phyloP scores from a whole-genome alignment of 2,888 invertebrate genomes.

The Agrypnus murinus region DNA sequence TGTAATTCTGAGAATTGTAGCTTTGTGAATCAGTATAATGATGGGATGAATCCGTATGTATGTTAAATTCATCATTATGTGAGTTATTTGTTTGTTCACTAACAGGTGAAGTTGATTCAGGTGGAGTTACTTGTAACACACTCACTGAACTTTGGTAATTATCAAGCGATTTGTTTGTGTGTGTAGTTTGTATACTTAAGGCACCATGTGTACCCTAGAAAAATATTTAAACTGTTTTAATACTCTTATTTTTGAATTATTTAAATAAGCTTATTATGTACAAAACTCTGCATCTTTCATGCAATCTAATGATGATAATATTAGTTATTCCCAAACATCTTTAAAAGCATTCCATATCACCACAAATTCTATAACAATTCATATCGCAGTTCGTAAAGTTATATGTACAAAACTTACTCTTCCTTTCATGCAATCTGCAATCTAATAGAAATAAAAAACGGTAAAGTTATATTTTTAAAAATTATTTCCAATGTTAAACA shows the following conservation, averaged over 20 bases:
- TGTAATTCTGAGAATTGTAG: constrained; percentile 35
- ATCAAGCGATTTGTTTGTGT: constrained; percentile 64
- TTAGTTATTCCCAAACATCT: too few species aligned
- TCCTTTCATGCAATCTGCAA: too few species aligned
- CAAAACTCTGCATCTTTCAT: too few species aligned
- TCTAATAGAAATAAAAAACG: too few species aligned
- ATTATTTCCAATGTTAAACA: too few species aligned
- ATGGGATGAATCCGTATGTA: constrained; percentile 30
- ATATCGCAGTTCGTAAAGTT: too few species aligned
- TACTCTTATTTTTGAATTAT: not conserved
- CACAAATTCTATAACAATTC: too few species aligned
- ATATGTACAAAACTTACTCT: too few species aligned
- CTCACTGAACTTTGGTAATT: constrained; percentile 66
- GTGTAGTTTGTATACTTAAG: constrained; percentile 65
- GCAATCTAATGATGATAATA: too few species aligned
- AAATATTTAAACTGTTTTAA: constrained; percentile 20
- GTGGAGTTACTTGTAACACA: constrained; percentile 64
- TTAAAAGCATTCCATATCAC: too few species aligned
- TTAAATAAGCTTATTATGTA: too few species aligned
- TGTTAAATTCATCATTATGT: constrained; percentile 24
- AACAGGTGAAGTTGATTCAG: constrained; percentile 54
- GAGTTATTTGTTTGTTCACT: constrained; percentile 43
- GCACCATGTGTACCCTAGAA: constrained; percentile 62
- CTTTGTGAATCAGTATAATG: constrained; percentile 8
- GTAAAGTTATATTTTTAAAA: too few species aligned